These are phyloP conservation scores for Aix galericulata DNA, from an alignment of 2,113 vertebrate species.

Conservation along the genomic window DNA sequence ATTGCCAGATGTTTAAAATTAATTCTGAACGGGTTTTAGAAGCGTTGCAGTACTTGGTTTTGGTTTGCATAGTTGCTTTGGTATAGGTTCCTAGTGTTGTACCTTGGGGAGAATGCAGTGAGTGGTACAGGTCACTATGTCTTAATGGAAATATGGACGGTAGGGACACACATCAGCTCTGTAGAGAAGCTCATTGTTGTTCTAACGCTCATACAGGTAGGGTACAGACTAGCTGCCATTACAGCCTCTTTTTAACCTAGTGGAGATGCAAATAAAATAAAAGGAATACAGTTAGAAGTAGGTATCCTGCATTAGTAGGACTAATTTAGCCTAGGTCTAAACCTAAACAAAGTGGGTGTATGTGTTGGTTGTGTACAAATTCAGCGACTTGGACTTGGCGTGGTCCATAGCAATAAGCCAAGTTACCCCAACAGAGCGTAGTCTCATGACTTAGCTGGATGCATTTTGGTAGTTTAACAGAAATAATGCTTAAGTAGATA, in stretches of 20 bases:
- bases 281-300: constrained; percentile 23
- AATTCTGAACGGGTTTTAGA: constrained; percentile 26
- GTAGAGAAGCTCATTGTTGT: not conserved
- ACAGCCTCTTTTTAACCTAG: not conserved
- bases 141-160: not conserved
- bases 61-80: not conserved
- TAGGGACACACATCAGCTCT: not conserved
- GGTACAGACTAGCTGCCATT: not conserved
- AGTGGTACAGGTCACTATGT: not conserved
- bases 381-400: not conserved
- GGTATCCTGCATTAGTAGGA: not conserved
- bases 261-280: not conserved
- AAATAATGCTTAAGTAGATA: not conserved
- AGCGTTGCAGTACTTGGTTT: not conserved
- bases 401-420: constrained; percentile 9
- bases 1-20: constrained; percentile 5
- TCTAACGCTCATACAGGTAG: not conserved
- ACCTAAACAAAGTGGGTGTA: not conserved
- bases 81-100: not conserved
- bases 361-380: not conserved
- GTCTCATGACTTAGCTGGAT: not conserved
- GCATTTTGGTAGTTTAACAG: not conserved
- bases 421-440: not conserved
- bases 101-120: not conserved
- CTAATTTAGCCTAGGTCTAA: not conserved